Evolutionary conservation across 2,797 vertebrate species (phyloP), one percentile per base, ranked within the genome.

Genomic region (Chaunax sp.): DNA sequence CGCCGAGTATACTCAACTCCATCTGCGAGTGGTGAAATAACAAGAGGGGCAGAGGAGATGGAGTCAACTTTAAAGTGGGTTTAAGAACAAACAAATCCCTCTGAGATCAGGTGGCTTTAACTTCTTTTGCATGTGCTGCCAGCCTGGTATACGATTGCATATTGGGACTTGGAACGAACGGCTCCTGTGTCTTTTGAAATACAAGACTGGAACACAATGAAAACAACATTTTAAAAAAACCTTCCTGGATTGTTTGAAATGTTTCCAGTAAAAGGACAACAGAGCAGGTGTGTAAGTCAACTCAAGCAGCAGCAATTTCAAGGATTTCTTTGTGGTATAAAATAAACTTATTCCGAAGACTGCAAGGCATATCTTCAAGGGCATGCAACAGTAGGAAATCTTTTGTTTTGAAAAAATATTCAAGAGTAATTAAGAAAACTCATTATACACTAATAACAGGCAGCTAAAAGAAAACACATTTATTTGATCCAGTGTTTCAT

Each of bases 51-150:
- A 18, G 28, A 68, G 56, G 60, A 75, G n/a, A 54, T 43, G 33
- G 65, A 74, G 75, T 80, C 62, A 38, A 33, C 68, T 76, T 41
- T 77, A 37, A 78, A 75, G 77, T 41, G 64, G 69, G 54, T 78
- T 82, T 72, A 67, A 57, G 63, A 84, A 81, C 69, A 86, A 86
- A 86, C 73, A 66, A 62, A 68, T 58, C 56, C 72, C 61, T 67
- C 63, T 51, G 72, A 60, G 75, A 72, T 56, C 23, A 10, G 23
- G 25, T 18, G 28, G 54, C 58, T 74, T 62, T 75, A 44, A 69
- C 69, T 65, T 79, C 19, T 22, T 40, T 18, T 41, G 57, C 9
- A 44, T 62, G 67, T 58, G 64, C 63, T 59, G 50, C 53, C 28
- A 67, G 64, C 28, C 54, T 43, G 45, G 16, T 56, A 23, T 16